These are phyloP conservation scores for Urocynchramus pylzowi DNA, from an alignment of 2,113 vertebrate genomes.

Conservation along the genomic window DNA sequence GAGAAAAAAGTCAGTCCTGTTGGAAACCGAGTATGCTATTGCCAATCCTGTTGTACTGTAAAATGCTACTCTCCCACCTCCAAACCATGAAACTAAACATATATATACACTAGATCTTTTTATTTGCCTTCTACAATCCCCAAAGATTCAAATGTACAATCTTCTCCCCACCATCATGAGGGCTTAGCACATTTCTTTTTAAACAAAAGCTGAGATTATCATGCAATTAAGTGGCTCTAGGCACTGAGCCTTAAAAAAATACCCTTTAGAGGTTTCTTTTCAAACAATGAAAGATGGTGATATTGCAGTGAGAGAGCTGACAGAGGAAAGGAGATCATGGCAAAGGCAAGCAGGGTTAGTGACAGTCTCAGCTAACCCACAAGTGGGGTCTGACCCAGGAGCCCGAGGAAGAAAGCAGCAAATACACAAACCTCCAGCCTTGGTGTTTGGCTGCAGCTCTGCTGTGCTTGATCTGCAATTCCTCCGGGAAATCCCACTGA, in stretches of 20 bases:
- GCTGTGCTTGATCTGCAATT: not conserved
- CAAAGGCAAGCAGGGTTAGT: not conserved
- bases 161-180: not conserved
- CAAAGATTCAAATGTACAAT: not conserved
- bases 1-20: not conserved
- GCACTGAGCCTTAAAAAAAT: not conserved
- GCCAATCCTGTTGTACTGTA: not conserved
- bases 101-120: not conserved
- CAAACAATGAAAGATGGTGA: not conserved
- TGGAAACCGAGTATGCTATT: not conserved
- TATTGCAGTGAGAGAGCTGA: not conserved
- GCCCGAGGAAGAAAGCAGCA: not conserved
- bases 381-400: not conserved
- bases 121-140: not conserved
- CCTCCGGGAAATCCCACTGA: constrained; percentile 32
- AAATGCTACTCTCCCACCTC: not conserved
- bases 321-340: not conserved
- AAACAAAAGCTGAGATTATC: constrained; percentile 12
- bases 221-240: not conserved
- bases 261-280: not conserved
- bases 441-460: not conserved
- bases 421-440: not conserved
- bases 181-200: not conserved
- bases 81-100: not conserved
- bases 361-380: not conserved